Conservation (phyloP, 1,140 invertebrate species). For the Drosophila asahinai region DNA sequence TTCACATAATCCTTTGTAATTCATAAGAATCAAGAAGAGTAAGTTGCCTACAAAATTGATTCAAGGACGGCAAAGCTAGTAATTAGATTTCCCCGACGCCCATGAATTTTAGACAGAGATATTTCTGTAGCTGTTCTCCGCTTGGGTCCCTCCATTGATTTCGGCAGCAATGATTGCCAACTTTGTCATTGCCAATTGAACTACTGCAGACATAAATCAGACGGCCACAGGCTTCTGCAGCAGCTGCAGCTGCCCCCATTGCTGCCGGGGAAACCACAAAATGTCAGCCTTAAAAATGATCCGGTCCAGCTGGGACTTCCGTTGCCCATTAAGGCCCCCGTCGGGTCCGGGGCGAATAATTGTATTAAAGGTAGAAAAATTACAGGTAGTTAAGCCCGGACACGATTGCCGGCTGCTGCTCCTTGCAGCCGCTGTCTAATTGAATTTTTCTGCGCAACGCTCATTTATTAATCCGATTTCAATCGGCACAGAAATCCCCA, state of each 20-base stretch:
- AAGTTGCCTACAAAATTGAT: background rate
- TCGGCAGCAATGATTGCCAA: constrained; percentile 47
- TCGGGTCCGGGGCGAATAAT: constrained; percentile 55
- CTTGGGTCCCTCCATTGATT: constrained; percentile 40
- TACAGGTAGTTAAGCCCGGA: constrained; percentile 65
- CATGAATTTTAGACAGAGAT: background rate
- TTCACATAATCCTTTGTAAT: background rate
- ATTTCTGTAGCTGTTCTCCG: constrained; percentile 4
- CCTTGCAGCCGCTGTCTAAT: constrained; percentile 51
- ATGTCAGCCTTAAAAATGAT: constrained; percentile 74
- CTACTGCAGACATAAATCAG: constrained; percentile 77
- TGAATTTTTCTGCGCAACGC: constrained; percentile 71
- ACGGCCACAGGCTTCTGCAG: constrained; percentile 20
- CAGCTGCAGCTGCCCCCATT: constrained; percentile 27
- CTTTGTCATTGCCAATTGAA: constrained; percentile 58
- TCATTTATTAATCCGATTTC: constrained; percentile 83
- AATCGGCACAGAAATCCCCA: constrained; percentile 59
- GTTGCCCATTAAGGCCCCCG: constrained; percentile 60
- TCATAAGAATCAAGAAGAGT: background rate
- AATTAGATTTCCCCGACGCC: background rate
- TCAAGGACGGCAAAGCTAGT: background rate
- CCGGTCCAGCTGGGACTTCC: constrained; percentile 65
- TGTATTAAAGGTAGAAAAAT: constrained; percentile 75
- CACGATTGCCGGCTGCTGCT: constrained; percentile 5
- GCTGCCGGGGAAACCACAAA: constrained; percentile 45